phyloP scores from a whole-genome alignment of 2,888 invertebrate genomes.

The Hyppa rectilinea region DNA sequence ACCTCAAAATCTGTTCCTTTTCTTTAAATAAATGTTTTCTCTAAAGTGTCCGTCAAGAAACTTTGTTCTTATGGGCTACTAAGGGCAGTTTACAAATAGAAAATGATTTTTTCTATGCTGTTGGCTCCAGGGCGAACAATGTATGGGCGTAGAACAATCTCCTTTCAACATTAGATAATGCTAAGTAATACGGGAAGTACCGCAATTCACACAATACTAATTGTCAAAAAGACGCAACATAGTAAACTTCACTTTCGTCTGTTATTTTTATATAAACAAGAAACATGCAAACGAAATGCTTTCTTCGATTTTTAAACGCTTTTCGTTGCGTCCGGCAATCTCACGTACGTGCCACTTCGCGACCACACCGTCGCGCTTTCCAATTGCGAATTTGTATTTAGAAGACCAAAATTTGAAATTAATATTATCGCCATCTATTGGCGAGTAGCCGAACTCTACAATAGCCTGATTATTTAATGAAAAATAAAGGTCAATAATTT shows the following conservation, averaged over 20 bases:
- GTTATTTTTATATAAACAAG: slow-evolving; percentile 63
- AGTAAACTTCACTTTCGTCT: slow-evolving; percentile 58
- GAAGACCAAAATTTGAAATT: slow-evolving; percentile 47
- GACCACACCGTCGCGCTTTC: slow-evolving; percentile 68
- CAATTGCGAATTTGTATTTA: slow-evolving; percentile 68
- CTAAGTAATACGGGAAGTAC: slow-evolving; percentile 35
- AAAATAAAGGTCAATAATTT: neutral
- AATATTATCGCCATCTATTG: slow-evolving; percentile 53
- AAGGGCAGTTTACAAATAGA: no score
- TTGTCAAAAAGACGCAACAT: slow-evolving; percentile 37
- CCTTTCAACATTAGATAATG: slow-evolving; percentile 42
- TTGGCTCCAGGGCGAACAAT: no score
- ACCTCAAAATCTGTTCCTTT: no score
- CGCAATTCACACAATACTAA: slow-evolving; percentile 29
- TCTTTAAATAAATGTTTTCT: no score
- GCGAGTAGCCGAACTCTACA: slow-evolving; percentile 11
- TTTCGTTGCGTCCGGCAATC: slow-evolving; percentile 61
- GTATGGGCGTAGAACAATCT: no score
- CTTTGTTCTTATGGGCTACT: no score
- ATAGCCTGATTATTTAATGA: neutral
- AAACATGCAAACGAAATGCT: slow-evolving; percentile 66
- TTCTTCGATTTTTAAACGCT: slow-evolving; percentile 64
- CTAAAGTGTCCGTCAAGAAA: no score
- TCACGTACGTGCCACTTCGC: slow-evolving; percentile 73
- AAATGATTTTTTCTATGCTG: no score